Conservation (phyloP, 2,113 vertebrate species). For the Syngnathus floridae region DNA sequence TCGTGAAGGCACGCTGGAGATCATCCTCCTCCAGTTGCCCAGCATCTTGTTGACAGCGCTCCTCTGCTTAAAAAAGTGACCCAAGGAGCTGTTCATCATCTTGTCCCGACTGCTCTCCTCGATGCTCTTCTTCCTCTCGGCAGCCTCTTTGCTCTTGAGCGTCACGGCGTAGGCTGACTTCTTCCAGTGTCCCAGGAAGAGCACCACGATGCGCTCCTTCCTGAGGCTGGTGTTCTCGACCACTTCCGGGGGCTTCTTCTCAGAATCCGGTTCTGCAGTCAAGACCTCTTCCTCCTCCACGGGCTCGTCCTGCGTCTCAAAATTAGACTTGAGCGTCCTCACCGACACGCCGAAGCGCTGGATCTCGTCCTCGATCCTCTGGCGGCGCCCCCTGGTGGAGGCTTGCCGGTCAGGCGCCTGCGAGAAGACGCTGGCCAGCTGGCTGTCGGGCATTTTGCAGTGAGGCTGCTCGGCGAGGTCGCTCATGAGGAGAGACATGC, state of each 20-base stretch:
- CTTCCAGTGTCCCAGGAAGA: conserved; percentile 93
- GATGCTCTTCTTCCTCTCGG: conserved; percentile 55
- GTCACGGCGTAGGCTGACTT: conserved; percentile 74
- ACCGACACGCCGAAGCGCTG: conserved; percentile 87
- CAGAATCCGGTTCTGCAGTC: conserved; percentile 52
- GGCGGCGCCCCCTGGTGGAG: conserved; percentile 51
- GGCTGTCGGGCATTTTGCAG: conserved; percentile 72
- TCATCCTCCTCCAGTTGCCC: conserved; percentile 77
- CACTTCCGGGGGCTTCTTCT: conserved; percentile 55
- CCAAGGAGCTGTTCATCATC: conserved; percentile 62
- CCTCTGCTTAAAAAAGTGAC: conserved; percentile 80
- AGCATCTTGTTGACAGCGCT: conserved; percentile 79
- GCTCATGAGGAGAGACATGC: conserved; percentile 81
- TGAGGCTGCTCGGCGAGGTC: conserved; percentile 65
- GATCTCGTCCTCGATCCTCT: conserved; percentile 79
- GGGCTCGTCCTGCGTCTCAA: conserved; percentile 66
- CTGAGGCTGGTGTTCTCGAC: conserved; percentile 74
- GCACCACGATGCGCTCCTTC: conserved; percentile 85
- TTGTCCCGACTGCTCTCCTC: conserved; percentile 46
- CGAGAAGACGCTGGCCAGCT: conserved; percentile 70
- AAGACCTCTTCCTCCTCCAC: conserved; percentile 26
- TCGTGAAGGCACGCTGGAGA: conserved; percentile 71
- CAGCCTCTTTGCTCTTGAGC: conserved; percentile 57
- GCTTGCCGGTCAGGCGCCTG: conserved; percentile 49
- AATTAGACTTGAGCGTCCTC: conserved; percentile 77